A percentile compares a stretch with the other conserved stretches of the same genome.
These are phyloP conservation scores for Pomatostomus ruficeps DNA, from an alignment of 2,113 vertebrate species.

Conservation along the genomic window DNA sequence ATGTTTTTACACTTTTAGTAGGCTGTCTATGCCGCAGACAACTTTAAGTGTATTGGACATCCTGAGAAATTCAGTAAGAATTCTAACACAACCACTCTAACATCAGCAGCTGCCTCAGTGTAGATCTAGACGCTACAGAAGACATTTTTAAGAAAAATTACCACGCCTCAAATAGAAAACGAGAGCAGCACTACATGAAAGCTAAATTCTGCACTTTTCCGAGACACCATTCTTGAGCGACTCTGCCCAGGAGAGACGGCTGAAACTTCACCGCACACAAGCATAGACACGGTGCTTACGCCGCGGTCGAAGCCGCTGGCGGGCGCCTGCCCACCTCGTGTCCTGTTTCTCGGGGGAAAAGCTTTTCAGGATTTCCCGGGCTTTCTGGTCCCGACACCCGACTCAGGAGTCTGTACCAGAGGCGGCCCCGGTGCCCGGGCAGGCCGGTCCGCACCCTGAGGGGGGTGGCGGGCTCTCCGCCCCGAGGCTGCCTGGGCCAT, in stretches of 20 bases:
- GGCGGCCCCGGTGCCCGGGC: background rate
- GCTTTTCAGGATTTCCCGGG: background rate
- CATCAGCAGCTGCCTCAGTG: background rate
- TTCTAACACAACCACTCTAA: background rate
- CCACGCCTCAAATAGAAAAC: background rate
- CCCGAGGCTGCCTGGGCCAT: background rate
- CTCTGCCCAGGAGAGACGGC: background rate
- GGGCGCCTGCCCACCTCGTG: background rate
- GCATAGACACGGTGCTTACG: background rate
- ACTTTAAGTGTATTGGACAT: background rate
- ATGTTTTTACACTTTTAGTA: background rate
- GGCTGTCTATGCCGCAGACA: background rate
- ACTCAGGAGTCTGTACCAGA: background rate
- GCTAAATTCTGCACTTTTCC: background rate
- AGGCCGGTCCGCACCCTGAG: background rate
- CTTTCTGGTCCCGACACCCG: background rate
- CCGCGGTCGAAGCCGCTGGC: background rate
- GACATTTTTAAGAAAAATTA: background rate
- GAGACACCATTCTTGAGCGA: background rate
- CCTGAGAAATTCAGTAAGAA: background rate
- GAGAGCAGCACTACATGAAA: accelerated
- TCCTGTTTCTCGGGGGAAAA: background rate
- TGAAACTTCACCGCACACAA: background rate
- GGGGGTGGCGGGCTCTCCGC: background rate
- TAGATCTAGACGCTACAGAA: background rate